Evolutionary conservation across 2,888 invertebrate species (phyloP).

Genomic region (Heliconius ismenius): DNA sequence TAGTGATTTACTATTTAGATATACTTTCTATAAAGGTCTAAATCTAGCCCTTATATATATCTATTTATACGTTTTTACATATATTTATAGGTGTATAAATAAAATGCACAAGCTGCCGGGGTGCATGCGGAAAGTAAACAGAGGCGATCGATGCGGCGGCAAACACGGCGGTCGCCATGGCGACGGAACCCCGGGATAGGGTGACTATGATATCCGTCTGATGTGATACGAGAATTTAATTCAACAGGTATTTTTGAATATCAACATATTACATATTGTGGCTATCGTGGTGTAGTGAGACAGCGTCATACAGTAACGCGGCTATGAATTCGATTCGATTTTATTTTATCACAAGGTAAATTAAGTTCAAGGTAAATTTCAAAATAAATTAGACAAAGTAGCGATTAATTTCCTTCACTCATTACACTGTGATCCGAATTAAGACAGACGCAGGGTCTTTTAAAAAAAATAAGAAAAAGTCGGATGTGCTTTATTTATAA

Average conservation of each 20-base stretch:
- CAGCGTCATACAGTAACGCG: background rate
- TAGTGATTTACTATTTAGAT: no score
- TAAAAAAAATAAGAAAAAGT: no score
- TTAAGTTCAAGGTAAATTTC: background rate
- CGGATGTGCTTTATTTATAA: no score
- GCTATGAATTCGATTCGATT: background rate
- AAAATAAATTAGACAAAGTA: background rate
- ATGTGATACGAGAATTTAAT: background rate
- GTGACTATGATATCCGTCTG: slow-evolving; percentile 17
- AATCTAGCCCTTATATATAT: background rate
- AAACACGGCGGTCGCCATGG: slow-evolving; percentile 79
- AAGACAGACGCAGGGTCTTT: no score
- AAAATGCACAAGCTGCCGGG: slow-evolving; percentile 39
- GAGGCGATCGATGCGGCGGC: slow-evolving; percentile 78
- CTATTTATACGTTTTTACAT: slow-evolving; percentile 6
- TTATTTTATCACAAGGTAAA: background rate
- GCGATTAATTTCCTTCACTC: no score
- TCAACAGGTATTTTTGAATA: background rate
- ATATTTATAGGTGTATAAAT: slow-evolving; percentile 21
- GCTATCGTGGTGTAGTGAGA: background rate
- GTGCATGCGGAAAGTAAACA: slow-evolving; percentile 64
- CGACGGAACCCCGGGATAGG: slow-evolving; percentile 56
- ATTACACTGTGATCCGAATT: no score
- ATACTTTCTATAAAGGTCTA: background rate
- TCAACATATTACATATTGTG: background rate